These are phyloP conservation scores for Holothuria leucospilota DNA, from an alignment of 53 echinoderm and acorn worm genomes.

Conservation along the genomic window DNA sequence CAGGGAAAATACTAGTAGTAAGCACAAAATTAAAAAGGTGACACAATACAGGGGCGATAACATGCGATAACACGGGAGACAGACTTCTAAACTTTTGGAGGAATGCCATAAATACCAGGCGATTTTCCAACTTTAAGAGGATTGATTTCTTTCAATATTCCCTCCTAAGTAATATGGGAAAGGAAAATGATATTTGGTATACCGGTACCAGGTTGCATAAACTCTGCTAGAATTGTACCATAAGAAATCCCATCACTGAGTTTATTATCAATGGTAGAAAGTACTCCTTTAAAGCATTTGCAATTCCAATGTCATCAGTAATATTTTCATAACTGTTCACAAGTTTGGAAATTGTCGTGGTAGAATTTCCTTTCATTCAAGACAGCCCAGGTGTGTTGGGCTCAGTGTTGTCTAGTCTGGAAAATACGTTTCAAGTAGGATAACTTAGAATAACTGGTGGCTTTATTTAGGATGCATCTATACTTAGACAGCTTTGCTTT, in stretches of 20 bases:
- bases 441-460: constrained; percentile 9
- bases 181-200: background rate
- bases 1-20: too few species aligned
- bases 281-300: constrained; percentile 9
- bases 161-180: constrained; percentile 8
- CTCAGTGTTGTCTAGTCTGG: background rate
- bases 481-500: background rate
- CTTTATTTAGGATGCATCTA: background rate
- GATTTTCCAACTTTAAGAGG: constrained; percentile 13
- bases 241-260: background rate
- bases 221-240: background rate
- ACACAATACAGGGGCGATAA: constrained; percentile 2
- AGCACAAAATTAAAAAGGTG: background rate
- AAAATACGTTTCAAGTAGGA: constrained; percentile 8
- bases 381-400: constrained; percentile 1
- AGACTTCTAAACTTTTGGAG: constrained; percentile 4
- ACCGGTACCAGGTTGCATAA: background rate
- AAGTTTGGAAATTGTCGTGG: background rate
- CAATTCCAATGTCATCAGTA: background rate
- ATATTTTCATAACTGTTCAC: too few species aligned
- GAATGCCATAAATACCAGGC: background rate
- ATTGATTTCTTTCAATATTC: background rate
- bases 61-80: constrained; percentile 5
- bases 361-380: constrained; percentile 13
- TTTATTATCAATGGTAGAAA: constrained; percentile 28